phyloP scores from a whole-genome alignment of 2,113 vertebrate species.

The Butorides virescens region DNA sequence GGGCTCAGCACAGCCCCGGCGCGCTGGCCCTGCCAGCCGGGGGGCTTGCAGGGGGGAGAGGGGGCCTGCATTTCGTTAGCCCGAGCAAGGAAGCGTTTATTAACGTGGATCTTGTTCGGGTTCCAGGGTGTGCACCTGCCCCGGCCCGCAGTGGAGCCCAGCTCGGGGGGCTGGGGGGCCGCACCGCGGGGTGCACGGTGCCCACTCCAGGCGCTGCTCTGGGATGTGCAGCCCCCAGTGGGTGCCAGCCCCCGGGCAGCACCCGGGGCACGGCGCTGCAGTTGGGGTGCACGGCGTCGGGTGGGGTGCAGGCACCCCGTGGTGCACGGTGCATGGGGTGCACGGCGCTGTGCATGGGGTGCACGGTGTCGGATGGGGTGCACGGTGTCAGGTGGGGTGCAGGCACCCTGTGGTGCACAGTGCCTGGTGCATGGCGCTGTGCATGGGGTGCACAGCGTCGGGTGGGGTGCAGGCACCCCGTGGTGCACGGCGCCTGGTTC shows the following conservation, averaged over 20 bases:
- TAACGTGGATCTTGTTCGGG: rapidly evolving
- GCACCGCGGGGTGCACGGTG: not conserved
- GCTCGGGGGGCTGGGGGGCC: not conserved
- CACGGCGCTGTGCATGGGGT: not conserved
- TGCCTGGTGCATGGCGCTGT: not conserved
- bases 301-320: not conserved
- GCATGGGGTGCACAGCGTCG: no score
- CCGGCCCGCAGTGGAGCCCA: not conserved
- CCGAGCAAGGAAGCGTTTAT: not conserved
- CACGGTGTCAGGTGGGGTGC: not conserved
- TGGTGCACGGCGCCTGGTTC: no score
- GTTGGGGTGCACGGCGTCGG: not conserved
- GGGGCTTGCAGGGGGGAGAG: not conserved
- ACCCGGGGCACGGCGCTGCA: not conserved
- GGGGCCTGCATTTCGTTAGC: not conserved
- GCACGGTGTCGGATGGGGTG: no score
- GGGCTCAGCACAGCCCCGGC: not conserved
- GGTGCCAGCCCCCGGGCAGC: not conserved
- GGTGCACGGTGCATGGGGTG: not conserved
- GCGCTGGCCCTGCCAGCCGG: not conserved
- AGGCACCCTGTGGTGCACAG: not conserved
- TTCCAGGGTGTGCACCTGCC: not conserved
- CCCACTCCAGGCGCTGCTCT: not conserved
- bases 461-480: no score
- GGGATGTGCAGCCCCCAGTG: not conserved